These are phyloP conservation scores for Hymenochirus boettgeri DNA, from an alignment of 2,113 vertebrate genomes.

Conservation along the genomic window DNA sequence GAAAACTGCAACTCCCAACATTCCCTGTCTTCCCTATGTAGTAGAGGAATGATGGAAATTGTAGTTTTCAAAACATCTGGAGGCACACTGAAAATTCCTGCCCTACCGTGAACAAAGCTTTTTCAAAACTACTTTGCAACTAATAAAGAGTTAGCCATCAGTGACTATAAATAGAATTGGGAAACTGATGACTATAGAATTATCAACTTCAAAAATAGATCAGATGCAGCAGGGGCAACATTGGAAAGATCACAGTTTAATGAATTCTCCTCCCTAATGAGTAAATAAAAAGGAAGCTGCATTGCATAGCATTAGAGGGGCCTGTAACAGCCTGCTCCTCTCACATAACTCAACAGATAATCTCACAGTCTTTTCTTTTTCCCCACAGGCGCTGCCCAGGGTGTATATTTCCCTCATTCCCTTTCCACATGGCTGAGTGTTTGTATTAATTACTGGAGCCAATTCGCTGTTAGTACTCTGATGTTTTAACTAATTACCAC, in stretches of 20 bases:
- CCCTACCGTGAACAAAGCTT: too few species aligned
- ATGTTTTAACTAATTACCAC: slow-evolving; percentile 99
- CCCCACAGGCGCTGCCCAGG: slow-evolving; percentile 44
- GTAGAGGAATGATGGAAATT: too few species aligned
- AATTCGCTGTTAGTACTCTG: slow-evolving; percentile 98
- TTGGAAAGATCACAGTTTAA: neutral
- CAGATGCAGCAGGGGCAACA: neutral
- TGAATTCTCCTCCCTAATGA: neutral
- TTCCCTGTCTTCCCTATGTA: too few species aligned
- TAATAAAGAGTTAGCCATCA: too few species aligned
- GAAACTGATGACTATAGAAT: neutral
- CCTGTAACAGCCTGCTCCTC: neutral
- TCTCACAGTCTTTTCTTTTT: slow-evolving; percentile 58
- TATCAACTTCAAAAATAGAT: neutral
- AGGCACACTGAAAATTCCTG: too few species aligned
- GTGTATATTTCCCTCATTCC: slow-evolving; percentile 45
- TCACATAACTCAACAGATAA: slow-evolving; percentile 50
- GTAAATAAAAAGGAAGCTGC: neutral
- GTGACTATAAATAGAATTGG: neutral
- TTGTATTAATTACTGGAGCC: slow-evolving; percentile 98
- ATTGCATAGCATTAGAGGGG: neutral
- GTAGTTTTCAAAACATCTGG: too few species aligned
- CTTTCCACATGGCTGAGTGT: slow-evolving; percentile 76
- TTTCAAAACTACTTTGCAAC: too few species aligned
- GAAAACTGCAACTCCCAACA: too few species aligned